A percentile compares a stretch with the other conserved stretches of the same genome.
Conservation (phyloP, 2,888 invertebrate genomes). For the Heliconius sara region DNA sequence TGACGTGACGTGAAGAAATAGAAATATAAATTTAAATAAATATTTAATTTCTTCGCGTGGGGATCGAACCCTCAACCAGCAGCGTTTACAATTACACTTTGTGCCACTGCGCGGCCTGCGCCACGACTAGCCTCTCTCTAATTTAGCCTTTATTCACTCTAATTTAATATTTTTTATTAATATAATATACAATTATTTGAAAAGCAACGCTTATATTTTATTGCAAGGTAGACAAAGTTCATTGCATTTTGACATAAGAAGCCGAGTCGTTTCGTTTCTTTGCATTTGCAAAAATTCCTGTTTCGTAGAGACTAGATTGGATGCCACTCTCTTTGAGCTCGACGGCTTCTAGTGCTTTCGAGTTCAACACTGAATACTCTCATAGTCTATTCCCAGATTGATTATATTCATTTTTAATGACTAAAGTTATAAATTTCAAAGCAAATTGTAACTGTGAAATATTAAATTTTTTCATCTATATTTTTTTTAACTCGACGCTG, state of each 20-base stretch:
- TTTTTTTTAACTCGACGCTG: too few species aligned
- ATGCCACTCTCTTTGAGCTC: conserved; percentile 31
- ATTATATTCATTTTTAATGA: conserved; percentile 23
- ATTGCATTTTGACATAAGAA: conserved; percentile 29
- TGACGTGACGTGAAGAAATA: too few species aligned
- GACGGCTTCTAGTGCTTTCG: conserved; percentile 31
- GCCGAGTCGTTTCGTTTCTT: conserved; percentile 13
- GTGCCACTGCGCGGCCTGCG: too few species aligned
- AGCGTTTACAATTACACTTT: too few species aligned
- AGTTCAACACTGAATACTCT: conserved; percentile 23
- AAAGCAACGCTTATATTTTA: not conserved
- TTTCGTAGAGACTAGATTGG: conserved; percentile 31
- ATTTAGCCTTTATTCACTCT: too few species aligned
- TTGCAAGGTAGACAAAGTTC: conserved; percentile 14
- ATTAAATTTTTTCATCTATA: not conserved
- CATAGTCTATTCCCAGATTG: conserved; percentile 20
- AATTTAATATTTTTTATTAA: not conserved
- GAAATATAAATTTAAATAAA: too few species aligned
- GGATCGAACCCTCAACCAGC: too few species aligned
- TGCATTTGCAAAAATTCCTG: conserved; percentile 24
- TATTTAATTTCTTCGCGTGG: too few species aligned
- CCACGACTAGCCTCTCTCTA: too few species aligned
- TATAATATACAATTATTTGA: not conserved
- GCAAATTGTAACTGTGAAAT: not conserved
- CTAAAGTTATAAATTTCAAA: conserved; percentile 2